Evolutionary conservation across 2,888 invertebrate genomes (phyloP), one percentile per base, ranked within the genome.

Genomic region (Hyppa rectilinea): DNA sequence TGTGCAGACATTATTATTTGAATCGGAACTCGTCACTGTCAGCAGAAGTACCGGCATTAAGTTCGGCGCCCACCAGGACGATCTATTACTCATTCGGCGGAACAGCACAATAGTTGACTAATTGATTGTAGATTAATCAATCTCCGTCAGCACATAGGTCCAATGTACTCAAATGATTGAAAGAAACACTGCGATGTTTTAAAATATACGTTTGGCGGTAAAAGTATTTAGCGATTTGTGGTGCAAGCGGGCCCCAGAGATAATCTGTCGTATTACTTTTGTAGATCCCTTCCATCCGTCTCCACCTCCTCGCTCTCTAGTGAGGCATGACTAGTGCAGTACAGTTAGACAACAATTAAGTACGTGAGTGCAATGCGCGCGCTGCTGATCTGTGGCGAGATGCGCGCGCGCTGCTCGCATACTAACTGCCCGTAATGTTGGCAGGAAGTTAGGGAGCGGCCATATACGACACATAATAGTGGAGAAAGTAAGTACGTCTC

Each of bases 311-410:
- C 43, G 20, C 31, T 61, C 31, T 36, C 12, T 45, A 17, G 26
- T n/a, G 38, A 76, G 26, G 50, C 61, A 63, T 59, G 70, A 68
- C 49, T 65, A 14, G 47, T 60, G 56, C 56, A 60, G 73, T 80
- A 85, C 82, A 85, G 86, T 86, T 84, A 86, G 72, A 59, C 70
- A 73, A 88, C 92, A 92, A 93, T 93, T 93, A 92, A 88, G 89
- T 82, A 92, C 93, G 93, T 93, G 93, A 89, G 87, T 66, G 69
- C 89, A 89, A 83, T 90, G 80, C 80, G 84, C 69, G 84, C 69
- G 68, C 82, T 58, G 62, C 43, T 61, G 78, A 83, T 83, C 78
- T 63, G 34, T 61, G 34, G 69, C 58, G 67, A 85, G 84, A 84
- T 81, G 84, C 69, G 77, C 75, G 58, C 36, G 72, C 82, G 64